Evolutionary conservation across 2,797 vertebrate genomes (phyloP).

Genomic region (Sebastes minor): DNA sequence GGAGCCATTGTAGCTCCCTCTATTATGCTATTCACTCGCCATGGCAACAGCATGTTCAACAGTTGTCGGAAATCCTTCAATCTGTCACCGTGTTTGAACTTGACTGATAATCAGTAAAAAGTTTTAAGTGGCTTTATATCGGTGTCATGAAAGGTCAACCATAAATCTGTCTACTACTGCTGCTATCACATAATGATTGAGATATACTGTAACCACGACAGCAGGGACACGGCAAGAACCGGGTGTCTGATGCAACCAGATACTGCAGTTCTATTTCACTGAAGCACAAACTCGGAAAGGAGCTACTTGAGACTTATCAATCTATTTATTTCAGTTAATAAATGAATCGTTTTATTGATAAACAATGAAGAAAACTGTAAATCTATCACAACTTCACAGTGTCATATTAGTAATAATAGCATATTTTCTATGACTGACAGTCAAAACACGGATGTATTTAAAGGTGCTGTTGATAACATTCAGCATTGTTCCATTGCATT

Average conservation of each 20-base stretch:
- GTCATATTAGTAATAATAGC: not conserved
- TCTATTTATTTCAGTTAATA: not conserved
- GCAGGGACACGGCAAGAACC: slow-evolving; percentile 6
- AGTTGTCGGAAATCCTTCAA: slow-evolving; percentile 31
- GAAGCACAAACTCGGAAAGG: not conserved
- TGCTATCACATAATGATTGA: slow-evolving; percentile 17
- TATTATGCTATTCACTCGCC: slow-evolving; percentile 45
- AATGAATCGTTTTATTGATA: not conserved
- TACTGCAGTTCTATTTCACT: not conserved
- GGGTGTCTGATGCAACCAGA: slow-evolving; percentile 4
- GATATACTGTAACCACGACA: slow-evolving; percentile 21
- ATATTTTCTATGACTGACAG: not conserved
- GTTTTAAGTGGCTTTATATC: slow-evolving; percentile 37
- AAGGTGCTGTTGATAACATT: too few relatives aligned
- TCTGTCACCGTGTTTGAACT: slow-evolving; percentile 31
- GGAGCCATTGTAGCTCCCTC: slow-evolving; percentile 47
- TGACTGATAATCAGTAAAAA: slow-evolving; percentile 40
- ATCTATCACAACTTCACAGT: not conserved
- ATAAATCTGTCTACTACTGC: slow-evolving; percentile 26
- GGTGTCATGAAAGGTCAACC: slow-evolving; percentile 30
- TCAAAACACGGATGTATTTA: not conserved
- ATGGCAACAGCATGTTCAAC: slow-evolving; percentile 63
- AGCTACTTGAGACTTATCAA: not conserved
- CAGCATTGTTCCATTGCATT: too few relatives aligned
- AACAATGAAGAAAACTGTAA: not conserved